These are phyloP conservation scores for Oostethus manadensis DNA, from an alignment of 2,113 vertebrate genomes.

Conservation along the genomic window DNA sequence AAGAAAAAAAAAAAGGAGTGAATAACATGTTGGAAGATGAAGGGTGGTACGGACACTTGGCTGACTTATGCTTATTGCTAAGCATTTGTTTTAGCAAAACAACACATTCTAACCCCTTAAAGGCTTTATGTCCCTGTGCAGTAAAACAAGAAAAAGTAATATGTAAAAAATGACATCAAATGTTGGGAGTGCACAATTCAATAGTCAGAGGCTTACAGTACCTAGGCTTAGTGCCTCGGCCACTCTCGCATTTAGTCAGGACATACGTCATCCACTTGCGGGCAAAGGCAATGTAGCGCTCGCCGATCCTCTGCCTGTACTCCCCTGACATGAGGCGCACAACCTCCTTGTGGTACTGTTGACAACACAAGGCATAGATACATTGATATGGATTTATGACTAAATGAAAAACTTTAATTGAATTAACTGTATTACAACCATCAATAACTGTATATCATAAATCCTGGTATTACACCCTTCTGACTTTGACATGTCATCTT, in stretches of 20 bases:
- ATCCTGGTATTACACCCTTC: not conserved
- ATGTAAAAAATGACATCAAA: not conserved
- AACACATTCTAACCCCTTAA: not conserved
- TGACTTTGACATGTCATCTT: not conserved
- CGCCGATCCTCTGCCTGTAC: conserved; percentile 93
- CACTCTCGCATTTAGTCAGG: conserved; percentile 96
- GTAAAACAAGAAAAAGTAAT: not conserved
- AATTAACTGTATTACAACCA: not conserved
- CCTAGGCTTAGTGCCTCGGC: conserved; percentile 94
- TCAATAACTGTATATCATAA: not conserved
- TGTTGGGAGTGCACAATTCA: too few species aligned
- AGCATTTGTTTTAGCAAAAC: not conserved
- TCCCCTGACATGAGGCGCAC: conserved; percentile 97
- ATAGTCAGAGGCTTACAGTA: conserved; percentile 51
- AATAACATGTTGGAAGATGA: not conserved
- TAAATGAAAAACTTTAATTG: not conserved
- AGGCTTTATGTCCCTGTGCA: not conserved
- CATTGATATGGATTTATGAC: not conserved
- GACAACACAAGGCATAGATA: conserved; percentile 12
- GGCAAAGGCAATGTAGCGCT: conserved; percentile 93
- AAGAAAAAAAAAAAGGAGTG: too few species aligned
- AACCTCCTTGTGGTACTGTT: conserved; percentile 97
- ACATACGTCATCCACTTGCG: conserved; percentile 99
- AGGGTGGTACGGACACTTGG: not conserved
- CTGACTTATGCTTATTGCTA: not conserved